Evolutionary conservation across 2,797 vertebrate species (phyloP), one percentile per base, ranked within the genome.

Genomic region (Lepidocolaptes lacrymiger): DNA sequence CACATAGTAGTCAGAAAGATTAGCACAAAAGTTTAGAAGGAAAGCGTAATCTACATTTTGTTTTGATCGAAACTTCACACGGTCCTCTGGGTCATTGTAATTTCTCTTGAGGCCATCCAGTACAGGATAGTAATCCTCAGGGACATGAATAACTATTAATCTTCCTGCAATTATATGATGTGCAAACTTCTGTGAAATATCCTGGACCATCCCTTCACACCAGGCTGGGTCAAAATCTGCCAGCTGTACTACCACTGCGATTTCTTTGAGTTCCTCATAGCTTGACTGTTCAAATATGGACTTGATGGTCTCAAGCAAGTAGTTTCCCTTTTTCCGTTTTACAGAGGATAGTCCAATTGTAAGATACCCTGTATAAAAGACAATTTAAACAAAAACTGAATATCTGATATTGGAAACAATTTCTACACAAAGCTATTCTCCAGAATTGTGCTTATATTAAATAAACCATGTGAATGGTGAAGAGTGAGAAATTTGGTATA

Each of bases 211-310:
- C 58, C 97, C 98, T 94, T 99, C 99, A 92, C 99, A 99, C 99
- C 99, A 99, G 44, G 97, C 95, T 76, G 98, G 97, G 89, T 99
- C 99, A 93, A 99, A 99, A 85, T 99, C 99, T 21, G 99, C 99
- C 82, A 99, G 97, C 75, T 99, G 99, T 82, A 99, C 99, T 72
- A 99, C 99, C 18, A 99, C 99, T 51, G 99, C 98, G 10, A 99
- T 99, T 98, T 99, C 99, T 85, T 99, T 99, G 71, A 99, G 98
- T 39, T 99, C 99, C 96, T 99, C 99, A 7, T 99, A 99, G 91
- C 99, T 99, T 92, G 99, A 99, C 96, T 99, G 99, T 86, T 99
- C 99, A 97, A 99, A 99, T 98, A 99, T 99, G 39, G 99, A 99
- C 83, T 99, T 99, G 97, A 99, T 99, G 14, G 99, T 99, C 89